Base-by-base conservation (phyloP, 1,140 invertebrate genomes). In the Anastrepha ludens region DNA sequence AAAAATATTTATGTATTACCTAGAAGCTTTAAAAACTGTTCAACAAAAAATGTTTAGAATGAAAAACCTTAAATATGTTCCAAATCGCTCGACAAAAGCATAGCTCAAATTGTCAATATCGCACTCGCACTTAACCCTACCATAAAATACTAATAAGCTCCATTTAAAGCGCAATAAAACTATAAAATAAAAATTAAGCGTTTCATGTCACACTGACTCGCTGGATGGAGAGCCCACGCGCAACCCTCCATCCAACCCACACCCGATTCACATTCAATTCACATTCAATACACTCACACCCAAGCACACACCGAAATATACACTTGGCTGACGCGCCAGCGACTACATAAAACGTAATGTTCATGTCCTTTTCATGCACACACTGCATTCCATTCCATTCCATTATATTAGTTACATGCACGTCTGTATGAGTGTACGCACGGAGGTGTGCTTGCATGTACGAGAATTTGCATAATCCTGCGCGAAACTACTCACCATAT, bases 151-250 rank as follows among this genome's bases (percentile, higher is more conserved):
- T 81, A 81, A 81, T 81, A 81, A 81, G 74, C 74, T 81, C 74
- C 74, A 81, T 81, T 81, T 81, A 81, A 81, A 81, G 74, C 47
- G 74, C 74, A 81, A 81, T 81, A 81, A 81, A 81, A 81, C 74
- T 81, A 81, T 81, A 81, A 81, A 81, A 81, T 81, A 81, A 81
- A 81, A 81, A 58, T 81, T 81, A 81, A 81, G 47, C 74, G 74
- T 81, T 81, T 81, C 74, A 81, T 81, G 74, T 55, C 67, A 47
- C 41, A 74, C 64, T 67, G 64, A 67, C 64, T 11, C 9, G n/a
- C n/a, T 62, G 50, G 50, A 11, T 11, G 50, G 50, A 55, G 15
- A 62, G 60, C n/a, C 60, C 60, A 17, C n/a, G 13, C 13, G 5
- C 60, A 62, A 62, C 60, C n/a, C 2, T 29, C 29, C 29, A 29